Evolutionary conservation across 2,113 vertebrate genomes (phyloP), one percentile per base, ranked within the genome.

Genomic region (Halcyon malimbica): DNA sequence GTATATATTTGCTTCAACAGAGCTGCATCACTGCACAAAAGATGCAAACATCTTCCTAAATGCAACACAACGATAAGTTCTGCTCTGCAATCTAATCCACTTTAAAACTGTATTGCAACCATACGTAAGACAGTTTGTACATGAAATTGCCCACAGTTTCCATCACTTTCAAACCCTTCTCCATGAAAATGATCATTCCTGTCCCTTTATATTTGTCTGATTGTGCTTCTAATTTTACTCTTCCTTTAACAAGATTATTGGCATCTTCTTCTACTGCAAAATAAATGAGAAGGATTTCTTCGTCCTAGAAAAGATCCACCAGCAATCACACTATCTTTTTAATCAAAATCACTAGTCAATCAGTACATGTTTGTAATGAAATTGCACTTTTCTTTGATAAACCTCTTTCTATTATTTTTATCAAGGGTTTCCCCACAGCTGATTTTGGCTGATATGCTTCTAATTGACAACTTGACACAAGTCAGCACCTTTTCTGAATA

Each of bases 321-420:
- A 90, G 87, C 71, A 91, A 93, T 81, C 64, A 86, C n/a, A 44
- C 56, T 74, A 91, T 84, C 87, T 89, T 82, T 94, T 68, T 79
- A 82, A 94, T 95, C 93, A 96, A 94, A 89, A 82, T 75, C 69
- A 90, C 59, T 20, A 31, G 71, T 63, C 60, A 86, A 78, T 41
- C 33, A 83, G 41, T 14, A 31, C 51, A 23, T 78, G 50, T 67
- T 93, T 54, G 60, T 54, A 92, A 74, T 48, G 59, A 90, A 94
- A 93, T 70, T 77, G 37, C 54, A 42, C 54, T 71, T 93, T 77
- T 51, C 70, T 91, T 90, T 79, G 82, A 94, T 92, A 96, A 94
- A 92, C 26, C 37, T 68, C 67, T 67, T 83, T 35, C 93, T 94
- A 90, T 92, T 92, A 79, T 76, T 93, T 90, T 95, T 97, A 91